Percentiles rank a stretch among this genome's conserved stretches.
These are phyloP conservation scores for Taxidea taxus DNA, from an alignment of 2,113 vertebrate species.

Conservation along the genomic window DNA sequence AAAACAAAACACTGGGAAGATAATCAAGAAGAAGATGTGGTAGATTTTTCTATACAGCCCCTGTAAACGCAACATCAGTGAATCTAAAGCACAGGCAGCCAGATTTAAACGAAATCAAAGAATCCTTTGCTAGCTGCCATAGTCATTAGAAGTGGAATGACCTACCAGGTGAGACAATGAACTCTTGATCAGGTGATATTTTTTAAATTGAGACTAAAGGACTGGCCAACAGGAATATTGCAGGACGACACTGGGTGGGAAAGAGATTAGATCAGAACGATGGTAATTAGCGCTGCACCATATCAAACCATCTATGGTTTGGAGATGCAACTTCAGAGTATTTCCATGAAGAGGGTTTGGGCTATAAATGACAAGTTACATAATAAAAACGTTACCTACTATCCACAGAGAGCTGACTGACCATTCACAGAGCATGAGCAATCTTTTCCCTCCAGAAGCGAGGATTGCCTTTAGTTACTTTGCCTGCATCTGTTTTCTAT, in stretches of 20 bases:
- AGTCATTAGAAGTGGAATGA: background rate
- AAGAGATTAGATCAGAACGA: background rate
- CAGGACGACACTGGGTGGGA: background rate
- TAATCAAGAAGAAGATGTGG: background rate
- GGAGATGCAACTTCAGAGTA: background rate
- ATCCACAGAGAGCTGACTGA: background rate
- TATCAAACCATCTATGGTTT: background rate
- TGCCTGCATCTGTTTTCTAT: background rate
- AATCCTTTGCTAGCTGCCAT: background rate
- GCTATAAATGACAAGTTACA: background rate
- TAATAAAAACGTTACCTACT: background rate
- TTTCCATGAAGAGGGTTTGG: background rate
- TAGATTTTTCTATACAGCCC: background rate
- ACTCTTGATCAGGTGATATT: background rate
- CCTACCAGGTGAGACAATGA: background rate
- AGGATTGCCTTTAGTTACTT: background rate
- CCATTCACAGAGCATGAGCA: background rate
- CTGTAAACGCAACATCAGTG: background rate
- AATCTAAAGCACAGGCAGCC: background rate
- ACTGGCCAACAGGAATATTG: background rate
- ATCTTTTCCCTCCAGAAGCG: background rate
- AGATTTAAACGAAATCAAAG: background rate
- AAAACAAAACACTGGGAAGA: background rate
- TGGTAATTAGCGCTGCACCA: background rate
- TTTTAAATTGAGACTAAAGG: background rate